Evolutionary conservation across 2,113 vertebrate species (phyloP).

Genomic region (Peromyscus polionotus): DNA sequence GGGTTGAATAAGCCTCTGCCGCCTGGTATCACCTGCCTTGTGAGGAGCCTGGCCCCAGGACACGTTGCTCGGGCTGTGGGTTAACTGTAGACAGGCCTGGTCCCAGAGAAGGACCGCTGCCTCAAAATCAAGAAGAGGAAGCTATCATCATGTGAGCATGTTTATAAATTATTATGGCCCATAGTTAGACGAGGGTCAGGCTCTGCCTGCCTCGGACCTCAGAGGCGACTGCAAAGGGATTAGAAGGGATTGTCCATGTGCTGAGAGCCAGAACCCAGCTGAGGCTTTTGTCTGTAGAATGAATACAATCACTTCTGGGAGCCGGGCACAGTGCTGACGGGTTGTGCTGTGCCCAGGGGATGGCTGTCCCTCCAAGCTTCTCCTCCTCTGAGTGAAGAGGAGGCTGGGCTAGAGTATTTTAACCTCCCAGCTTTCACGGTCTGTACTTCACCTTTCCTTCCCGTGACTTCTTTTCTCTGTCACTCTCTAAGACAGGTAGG

Average conservation of each 20-base stretch:
- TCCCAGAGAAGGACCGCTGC: background rate
- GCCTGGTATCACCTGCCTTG: background rate
- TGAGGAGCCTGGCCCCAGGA: background rate
- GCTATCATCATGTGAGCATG: conserved; percentile 59
- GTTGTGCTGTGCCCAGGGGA: background rate
- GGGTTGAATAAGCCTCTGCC: background rate
- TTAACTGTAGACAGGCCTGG: background rate
- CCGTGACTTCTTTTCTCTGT: background rate
- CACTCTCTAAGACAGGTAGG: background rate
- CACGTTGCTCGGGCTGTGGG: background rate
- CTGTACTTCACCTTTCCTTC: background rate
- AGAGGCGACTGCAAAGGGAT: background rate
- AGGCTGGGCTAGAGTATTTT: background rate
- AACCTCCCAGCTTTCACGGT: background rate
- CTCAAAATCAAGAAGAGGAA: conserved; percentile 73
- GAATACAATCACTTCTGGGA: background rate
- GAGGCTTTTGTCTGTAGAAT: background rate
- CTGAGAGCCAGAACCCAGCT: rapidly evolving
- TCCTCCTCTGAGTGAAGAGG: background rate
- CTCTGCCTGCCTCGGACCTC: background rate
- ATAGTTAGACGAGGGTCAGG: background rate
- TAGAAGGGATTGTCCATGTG: background rate
- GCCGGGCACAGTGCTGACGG: rapidly evolving
- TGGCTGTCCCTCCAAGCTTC: background rate
- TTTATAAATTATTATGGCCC: background rate